Evolutionary conservation across 2,797 vertebrate species (phyloP).

Genomic region (Sebastes diaconus): DNA sequence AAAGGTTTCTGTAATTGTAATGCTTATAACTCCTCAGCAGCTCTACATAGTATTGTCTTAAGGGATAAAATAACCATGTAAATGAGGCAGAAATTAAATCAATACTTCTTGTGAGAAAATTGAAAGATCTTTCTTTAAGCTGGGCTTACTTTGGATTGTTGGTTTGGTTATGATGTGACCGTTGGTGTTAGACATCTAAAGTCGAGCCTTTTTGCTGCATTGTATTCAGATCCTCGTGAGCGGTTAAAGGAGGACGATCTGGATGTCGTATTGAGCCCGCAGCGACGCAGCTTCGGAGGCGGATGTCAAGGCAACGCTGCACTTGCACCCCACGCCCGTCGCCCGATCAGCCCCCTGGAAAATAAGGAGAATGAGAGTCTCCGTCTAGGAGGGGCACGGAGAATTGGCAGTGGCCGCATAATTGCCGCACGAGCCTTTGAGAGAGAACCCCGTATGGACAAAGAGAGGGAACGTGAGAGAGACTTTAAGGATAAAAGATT

Average conservation of each 20-base stretch:
- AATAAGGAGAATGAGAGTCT: conserved; percentile 93
- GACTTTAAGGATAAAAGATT: conserved; percentile 98
- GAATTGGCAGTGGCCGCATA: conserved; percentile 96
- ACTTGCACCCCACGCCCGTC: conserved; percentile 80
- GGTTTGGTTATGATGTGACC: not conserved
- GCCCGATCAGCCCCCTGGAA: conserved; percentile 91
- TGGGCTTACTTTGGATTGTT: not conserved
- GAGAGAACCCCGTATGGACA: conserved; percentile 90
- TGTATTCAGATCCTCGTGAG: conserved; percentile 91
- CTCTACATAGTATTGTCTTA: not conserved
- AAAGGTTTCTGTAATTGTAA: not conserved
- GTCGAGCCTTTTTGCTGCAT: not conserved
- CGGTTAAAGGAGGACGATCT: conserved; percentile 96
- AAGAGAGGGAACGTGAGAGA: conserved; percentile 91
- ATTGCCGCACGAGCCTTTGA: conserved; percentile 92
- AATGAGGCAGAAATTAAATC: not conserved
- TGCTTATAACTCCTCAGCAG: not conserved
- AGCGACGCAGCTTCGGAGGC: conserved; percentile 95
- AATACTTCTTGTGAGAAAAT: not conserved
- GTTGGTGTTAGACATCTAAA: not conserved
- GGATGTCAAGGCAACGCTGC: conserved; percentile 91
- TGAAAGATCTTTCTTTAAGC: not conserved
- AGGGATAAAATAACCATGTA: not conserved
- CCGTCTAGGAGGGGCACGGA: conserved; percentile 87
- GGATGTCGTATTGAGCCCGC: conserved; percentile 95